Evolutionary conservation across 1,140 invertebrate genomes (phyloP).

Genomic region (Drosophila nasuta): DNA sequence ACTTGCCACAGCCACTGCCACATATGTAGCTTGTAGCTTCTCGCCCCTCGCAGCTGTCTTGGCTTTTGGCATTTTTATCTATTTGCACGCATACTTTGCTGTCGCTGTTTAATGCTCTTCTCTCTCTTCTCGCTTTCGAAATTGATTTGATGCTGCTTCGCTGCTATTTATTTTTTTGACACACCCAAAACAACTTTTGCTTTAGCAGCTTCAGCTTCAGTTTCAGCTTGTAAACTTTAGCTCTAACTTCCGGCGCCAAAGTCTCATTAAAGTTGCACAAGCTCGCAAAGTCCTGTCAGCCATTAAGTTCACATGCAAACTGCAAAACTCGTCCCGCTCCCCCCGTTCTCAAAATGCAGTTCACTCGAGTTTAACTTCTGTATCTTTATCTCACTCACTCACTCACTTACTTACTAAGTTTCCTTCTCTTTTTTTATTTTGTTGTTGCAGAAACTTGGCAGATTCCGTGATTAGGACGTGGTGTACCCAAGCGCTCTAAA

Average conservation of each 20-base stretch:
- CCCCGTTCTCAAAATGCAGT: slow-evolving; percentile 20
- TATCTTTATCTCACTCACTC: too few species aligned
- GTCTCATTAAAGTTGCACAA: slow-evolving; percentile 55
- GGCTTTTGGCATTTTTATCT: slow-evolving; percentile 68
- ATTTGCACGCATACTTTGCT: slow-evolving; percentile 68
- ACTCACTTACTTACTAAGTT: background rate
- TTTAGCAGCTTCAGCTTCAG: background rate
- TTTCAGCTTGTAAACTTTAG: slow-evolving; percentile 20
- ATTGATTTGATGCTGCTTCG: slow-evolving; percentile 63
- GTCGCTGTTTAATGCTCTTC: slow-evolving; percentile 68
- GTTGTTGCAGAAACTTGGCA: slow-evolving; percentile 68
- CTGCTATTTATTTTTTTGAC: slow-evolving; percentile 33
- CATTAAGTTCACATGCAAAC: slow-evolving; percentile 36
- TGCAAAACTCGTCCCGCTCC: slow-evolving; percentile 16
- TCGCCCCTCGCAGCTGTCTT: background rate
- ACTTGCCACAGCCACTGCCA: slow-evolving; percentile 13
- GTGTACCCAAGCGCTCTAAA: slow-evolving; percentile 84
- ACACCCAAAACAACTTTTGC: slow-evolving; percentile 45
- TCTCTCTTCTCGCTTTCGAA: slow-evolving; percentile 51
- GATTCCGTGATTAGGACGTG: slow-evolving; percentile 84
- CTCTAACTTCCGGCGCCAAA: slow-evolving; percentile 15
- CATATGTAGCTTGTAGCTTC: slow-evolving; percentile 11
- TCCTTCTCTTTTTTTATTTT: slow-evolving; percentile 33
- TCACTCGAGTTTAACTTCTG: slow-evolving; percentile 17
- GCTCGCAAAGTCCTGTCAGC: slow-evolving; percentile 50